These are phyloP conservation scores for Tachypleus tridentatus DNA, from an alignment of 1,140 invertebrate genomes.

Conservation along the genomic window DNA sequence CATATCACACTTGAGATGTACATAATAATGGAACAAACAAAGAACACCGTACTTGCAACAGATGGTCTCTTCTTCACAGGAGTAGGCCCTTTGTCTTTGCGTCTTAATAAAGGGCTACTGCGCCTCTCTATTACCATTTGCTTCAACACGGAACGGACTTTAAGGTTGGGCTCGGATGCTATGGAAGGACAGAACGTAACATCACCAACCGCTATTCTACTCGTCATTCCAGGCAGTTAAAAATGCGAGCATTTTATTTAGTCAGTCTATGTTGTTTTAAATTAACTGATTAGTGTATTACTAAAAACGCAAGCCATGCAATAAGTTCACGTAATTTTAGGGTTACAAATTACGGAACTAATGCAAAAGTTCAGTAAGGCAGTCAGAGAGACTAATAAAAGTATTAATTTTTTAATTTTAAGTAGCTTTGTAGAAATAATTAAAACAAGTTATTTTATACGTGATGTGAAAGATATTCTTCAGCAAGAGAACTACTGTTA, in stretches of 20 bases:
- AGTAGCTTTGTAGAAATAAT: no score
- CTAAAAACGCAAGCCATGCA: not conserved
- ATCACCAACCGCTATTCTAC: no score
- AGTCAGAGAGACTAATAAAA: no score
- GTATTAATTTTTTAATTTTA: no score
- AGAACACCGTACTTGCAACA: constrained; percentile 55
- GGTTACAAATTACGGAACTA: no score
- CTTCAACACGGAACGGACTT: constrained; percentile 75
- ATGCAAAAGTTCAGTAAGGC: no score
- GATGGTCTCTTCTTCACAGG: constrained; percentile 61
- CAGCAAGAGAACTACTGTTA: no score
- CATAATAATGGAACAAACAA: not conserved
- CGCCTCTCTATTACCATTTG: constrained; percentile 82
- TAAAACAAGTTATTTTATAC: no score
- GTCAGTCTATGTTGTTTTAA: not conserved
- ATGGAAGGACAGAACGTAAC: constrained; percentile 31
- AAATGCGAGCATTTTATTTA: no score
- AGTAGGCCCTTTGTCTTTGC: constrained; percentile 57
- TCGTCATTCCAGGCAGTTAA: no score
- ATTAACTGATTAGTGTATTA: not conserved
- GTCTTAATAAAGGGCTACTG: constrained; percentile 68
- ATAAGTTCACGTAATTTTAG: no score
- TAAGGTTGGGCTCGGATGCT: constrained; percentile 96
- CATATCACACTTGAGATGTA: constrained; percentile 11
- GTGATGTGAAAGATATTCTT: no score